Evolutionary conservation across 2,113 vertebrate species (phyloP).

Genomic region (Dissostichus mawsoni): DNA sequence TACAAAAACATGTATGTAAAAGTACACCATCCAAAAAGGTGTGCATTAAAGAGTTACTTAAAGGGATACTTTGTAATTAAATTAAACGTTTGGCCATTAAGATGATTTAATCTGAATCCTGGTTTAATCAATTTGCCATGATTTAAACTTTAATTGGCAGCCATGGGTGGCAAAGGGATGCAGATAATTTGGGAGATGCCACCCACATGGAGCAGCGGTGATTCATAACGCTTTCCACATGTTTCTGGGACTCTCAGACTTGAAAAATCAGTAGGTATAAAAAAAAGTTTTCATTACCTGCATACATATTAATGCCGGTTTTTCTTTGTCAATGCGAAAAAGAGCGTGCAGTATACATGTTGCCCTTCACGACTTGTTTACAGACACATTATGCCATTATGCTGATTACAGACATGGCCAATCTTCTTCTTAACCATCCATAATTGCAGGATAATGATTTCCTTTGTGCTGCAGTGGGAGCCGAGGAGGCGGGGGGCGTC

Average conservation of each 20-base stretch:
- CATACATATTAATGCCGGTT: conserved; percentile 2
- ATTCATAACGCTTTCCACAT: conserved; percentile 76
- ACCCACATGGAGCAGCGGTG: conserved; percentile 67
- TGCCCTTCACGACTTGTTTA: conserved; percentile 21
- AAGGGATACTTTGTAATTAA: not conserved
- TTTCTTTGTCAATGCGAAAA: conserved; percentile 13
- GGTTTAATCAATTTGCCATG: not conserved
- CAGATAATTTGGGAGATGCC: conserved; percentile 71
- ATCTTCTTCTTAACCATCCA: conserved; percentile 50
- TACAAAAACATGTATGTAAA: not conserved
- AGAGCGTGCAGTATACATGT: not conserved
- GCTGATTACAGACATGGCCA: conserved; percentile 56
- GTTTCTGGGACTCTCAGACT: conserved; percentile 56
- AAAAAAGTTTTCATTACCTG: not conserved
- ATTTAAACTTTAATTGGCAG: conserved; percentile 35
- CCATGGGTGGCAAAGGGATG: conserved; percentile 49
- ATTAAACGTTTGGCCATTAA: not conserved
- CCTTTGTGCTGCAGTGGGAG: conserved; percentile 60
- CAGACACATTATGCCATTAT: conserved; percentile 45
- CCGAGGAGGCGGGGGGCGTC: conserved; percentile 27
- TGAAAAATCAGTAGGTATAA: conserved; percentile 56
- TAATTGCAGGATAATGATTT: conserved; percentile 72
- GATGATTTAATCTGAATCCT: accelerated
- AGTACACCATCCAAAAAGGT: not conserved
- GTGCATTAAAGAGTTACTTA: too few relatives aligned